These are phyloP conservation scores for Meloidogyne hapla DNA, from an alignment of 1,140 invertebrate genomes.

Conservation along the genomic window DNA sequence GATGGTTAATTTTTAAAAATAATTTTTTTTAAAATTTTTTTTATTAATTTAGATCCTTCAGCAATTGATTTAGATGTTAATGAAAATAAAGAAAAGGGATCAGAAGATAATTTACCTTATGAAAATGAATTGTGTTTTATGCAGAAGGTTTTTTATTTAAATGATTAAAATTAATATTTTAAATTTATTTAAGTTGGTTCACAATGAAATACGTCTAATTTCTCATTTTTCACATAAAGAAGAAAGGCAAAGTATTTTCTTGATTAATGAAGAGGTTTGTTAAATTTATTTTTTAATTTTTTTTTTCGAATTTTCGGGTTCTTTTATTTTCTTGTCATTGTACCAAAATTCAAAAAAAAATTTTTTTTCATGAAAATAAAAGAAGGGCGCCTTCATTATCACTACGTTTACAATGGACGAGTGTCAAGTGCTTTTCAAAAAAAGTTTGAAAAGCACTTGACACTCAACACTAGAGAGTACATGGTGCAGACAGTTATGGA, in stretches of 20 bases:
- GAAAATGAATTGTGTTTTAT: background rate
- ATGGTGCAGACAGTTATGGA: too few relatives aligned
- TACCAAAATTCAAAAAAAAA: too few relatives aligned
- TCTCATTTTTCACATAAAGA: conserved; percentile 26
- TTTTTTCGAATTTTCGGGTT: too few relatives aligned
- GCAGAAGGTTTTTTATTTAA: background rate
- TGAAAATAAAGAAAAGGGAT: background rate
- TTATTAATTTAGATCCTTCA: background rate
- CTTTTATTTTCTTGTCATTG: too few relatives aligned
- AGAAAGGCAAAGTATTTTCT: conserved; percentile 21
- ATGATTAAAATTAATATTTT: background rate
- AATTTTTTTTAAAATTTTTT: background rate
- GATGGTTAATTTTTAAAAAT: background rate
- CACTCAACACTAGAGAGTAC: too few relatives aligned
- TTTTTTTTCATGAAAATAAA: too few relatives aligned
- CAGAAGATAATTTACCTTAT: background rate
- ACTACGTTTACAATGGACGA: too few relatives aligned
- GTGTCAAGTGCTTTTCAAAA: too few relatives aligned
- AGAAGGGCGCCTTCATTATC: too few relatives aligned
- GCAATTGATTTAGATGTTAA: background rate
- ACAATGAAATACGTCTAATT: conserved; percentile 22
- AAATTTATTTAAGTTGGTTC: background rate
- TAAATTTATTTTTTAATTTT: too few relatives aligned
- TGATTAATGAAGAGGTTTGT: conserved; percentile 30
- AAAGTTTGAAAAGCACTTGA: too few relatives aligned